These are phyloP conservation scores for Danio kyathit DNA, from an alignment of 2,797 vertebrate species.

Conservation along the genomic window DNA sequence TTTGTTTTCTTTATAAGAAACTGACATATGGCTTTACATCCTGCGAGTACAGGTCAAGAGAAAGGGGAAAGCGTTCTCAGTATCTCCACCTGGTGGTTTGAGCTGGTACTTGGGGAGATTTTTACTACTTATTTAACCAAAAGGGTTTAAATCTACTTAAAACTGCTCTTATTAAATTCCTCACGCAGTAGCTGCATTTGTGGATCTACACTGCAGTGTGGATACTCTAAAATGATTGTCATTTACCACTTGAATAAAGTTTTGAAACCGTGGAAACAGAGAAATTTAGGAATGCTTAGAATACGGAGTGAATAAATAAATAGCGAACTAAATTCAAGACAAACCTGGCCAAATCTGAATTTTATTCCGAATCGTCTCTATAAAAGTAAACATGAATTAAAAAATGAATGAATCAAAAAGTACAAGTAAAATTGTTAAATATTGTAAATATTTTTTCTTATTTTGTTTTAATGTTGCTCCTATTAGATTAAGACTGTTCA, in stretches of 20 bases:
- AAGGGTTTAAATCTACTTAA: neutral
- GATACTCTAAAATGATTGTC: constrained; percentile 37
- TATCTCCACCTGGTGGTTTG: constrained; percentile 41
- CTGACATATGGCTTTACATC: constrained; percentile 49
- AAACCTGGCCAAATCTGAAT: too few species aligned
- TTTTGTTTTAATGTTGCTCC: neutral
- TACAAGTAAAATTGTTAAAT: neutral
- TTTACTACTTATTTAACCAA: neutral
- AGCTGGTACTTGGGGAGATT: constrained; percentile 31
- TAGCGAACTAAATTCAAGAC: too few species aligned
- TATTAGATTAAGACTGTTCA: neutral
- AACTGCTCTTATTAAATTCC: neutral
- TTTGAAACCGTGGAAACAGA: constrained; percentile 3
- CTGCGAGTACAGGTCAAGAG: constrained; percentile 37
- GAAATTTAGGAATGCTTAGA: constrained; percentile 5
- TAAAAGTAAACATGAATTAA: neutral
- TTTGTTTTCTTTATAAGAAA: constrained; percentile 4
- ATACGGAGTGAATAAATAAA: neutral
- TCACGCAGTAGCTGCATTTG: neutral
- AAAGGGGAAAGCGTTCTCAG: neutral
- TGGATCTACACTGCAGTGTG: neutral
- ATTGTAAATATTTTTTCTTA: too few species aligned
- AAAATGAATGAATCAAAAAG: constrained; percentile 5
- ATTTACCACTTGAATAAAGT: constrained; percentile 10
- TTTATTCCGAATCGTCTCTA: too few species aligned